Evolutionary conservation across 2,888 invertebrate genomes (phyloP).

Genomic region (Chromoteleia sp.): DNA sequence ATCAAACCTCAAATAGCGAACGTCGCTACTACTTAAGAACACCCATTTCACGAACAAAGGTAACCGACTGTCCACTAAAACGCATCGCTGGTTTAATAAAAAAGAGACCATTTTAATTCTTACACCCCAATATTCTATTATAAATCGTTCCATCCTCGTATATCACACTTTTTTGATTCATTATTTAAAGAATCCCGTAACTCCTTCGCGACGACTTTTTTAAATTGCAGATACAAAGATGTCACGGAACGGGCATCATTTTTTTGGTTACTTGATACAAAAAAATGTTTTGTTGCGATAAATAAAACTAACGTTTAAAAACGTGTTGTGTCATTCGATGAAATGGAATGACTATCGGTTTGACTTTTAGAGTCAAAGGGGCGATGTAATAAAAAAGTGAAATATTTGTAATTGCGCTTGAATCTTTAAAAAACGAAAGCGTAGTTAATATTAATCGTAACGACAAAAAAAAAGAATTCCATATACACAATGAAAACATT

Average conservation of each 20-base stretch:
- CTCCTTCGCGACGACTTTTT: conserved; percentile 9
- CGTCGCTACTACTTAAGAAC: conserved; percentile 20
- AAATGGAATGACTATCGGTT: too few relatives aligned
- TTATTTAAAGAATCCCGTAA: conserved; percentile 4
- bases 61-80: neutral
- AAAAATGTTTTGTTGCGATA: conserved; percentile 5
- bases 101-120: conserved; percentile 2
- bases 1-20: conserved; percentile 35
- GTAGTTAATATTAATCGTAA: too few relatives aligned
- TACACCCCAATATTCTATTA: conserved; percentile 11
- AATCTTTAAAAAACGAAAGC: too few relatives aligned
- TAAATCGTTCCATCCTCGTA: neutral
- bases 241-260: neutral
- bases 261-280: neutral
- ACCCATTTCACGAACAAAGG: neutral
- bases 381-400: too few relatives aligned
- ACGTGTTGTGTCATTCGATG: too few relatives aligned
- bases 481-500: too few relatives aligned
- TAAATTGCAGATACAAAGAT: neutral
- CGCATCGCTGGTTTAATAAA: neutral
- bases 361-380: too few relatives aligned
- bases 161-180: conserved; percentile 20
- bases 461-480: too few relatives aligned
- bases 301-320: too few relatives aligned
- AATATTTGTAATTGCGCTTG: too few relatives aligned